Evolutionary conservation across 1,140 invertebrate genomes (phyloP).

Genomic region (Coptotermes formosanus): DNA sequence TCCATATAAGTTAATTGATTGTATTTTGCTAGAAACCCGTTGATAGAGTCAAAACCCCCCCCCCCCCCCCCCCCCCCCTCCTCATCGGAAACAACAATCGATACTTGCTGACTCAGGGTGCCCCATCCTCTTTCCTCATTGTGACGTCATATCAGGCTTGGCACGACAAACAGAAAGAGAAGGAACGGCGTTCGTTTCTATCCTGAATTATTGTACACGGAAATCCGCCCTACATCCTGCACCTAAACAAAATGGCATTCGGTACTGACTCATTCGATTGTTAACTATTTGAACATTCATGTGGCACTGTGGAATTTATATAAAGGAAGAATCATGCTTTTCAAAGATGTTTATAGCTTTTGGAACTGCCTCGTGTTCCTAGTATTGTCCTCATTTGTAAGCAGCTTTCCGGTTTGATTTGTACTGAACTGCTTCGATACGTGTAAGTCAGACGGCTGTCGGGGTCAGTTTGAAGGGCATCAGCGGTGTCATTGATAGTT

Average conservation of each 20-base stretch:
- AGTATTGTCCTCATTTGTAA: neutral
- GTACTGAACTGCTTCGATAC: neutral
- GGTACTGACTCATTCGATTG: slow-evolving; percentile 3
- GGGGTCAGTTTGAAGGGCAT: neutral
- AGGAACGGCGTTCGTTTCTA: neutral
- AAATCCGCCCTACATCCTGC: neutral
- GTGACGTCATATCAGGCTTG: slow-evolving; percentile 1
- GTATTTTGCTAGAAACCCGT: neutral
- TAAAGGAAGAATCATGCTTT: neutral
- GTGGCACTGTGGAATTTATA: neutral
- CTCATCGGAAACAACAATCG: neutral
- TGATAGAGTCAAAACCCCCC: neutral
- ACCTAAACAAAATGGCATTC: neutral
- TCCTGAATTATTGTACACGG: neutral
- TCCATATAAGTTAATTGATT: neutral
- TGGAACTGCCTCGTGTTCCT: neutral
- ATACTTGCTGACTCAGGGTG: neutral
- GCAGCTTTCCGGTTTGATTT: neutral
- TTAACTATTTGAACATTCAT: neutral
- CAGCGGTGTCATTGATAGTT: neutral
- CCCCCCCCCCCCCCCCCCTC: neutral
- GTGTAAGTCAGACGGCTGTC: neutral
- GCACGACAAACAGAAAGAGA: neutral
- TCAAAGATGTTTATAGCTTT: neutral
- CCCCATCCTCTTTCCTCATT: neutral